Evolutionary conservation across 1,140 invertebrate species (phyloP), one percentile per base, ranked within the genome.

Genomic region (Lutraria rhynchaena): DNA sequence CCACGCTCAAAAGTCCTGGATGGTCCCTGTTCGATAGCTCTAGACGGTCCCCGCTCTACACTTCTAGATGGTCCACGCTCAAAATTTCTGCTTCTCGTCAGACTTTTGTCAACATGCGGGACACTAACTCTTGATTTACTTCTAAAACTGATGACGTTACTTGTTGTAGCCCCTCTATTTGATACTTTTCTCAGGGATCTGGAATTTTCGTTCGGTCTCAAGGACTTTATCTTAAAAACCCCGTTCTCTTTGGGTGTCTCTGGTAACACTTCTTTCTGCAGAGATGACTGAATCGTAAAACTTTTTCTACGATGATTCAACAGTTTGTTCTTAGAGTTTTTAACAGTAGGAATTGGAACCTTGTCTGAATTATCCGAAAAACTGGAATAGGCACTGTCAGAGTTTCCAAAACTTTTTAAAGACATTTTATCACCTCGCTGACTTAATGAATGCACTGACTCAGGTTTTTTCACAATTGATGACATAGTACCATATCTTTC

Each of bases 321-420:
- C 55, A 49, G 57, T 74, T 78, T 61, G n/a, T 24, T 31, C 46
- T 75, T 75, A 13, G 41, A 3, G 35, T 58, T 46, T 55, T 29
- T 29, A 33, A 19, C 13, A 24, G 17, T 65, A 15, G 3, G 46
- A 11, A 78, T n/a, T 3, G 83, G 63, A 3, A 82, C 65, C 24
- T 83, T 71, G 19, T 89, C 86, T 13, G 85, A 87, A 44, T 86
- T 88, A 33, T 89, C 87, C 44, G 88, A 88, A 67, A 85, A 87
- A 75, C 86, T 87, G 17, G 88, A 89, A 53, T 88, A 83, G 53
- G 82, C 88, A 86, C 87, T 89, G 65, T 89, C 88, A 11, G 86
- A 87, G 35, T 83, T 83, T 27, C 78, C 63, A 44, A 82, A 87
- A 58, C 81, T 85, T 74, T 87, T 88, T 3, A 75, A 81, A 7